These are phyloP conservation scores for Enteromius unitaeniatus DNA, from an alignment of 2,797 vertebrate genomes.

Conservation along the genomic window DNA sequence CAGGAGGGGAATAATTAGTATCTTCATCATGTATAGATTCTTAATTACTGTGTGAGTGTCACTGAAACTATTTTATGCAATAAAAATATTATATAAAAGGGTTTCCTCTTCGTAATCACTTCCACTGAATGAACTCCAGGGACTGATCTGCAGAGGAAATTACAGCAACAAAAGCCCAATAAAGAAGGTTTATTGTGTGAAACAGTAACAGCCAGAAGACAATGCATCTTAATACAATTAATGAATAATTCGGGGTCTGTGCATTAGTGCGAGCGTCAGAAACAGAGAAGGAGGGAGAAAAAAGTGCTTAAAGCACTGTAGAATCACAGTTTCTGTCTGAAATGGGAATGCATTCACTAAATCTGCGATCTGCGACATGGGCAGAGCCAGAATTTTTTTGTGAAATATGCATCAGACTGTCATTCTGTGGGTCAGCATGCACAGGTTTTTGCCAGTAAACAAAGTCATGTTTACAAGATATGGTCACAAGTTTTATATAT, in stretches of 20 bases:
- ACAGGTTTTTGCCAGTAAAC: background rate
- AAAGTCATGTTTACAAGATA: conserved; percentile 7
- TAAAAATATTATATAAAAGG: too few species aligned
- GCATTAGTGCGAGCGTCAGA: background rate
- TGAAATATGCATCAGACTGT: background rate
- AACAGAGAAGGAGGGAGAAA: background rate
- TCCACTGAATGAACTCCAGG: background rate
- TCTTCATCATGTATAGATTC: background rate
- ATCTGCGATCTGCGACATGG: too few species aligned
- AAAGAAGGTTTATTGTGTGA: conserved; percentile 9
- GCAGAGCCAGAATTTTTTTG: background rate
- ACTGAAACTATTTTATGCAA: too few species aligned
- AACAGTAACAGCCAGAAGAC: background rate
- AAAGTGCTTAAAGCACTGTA: background rate
- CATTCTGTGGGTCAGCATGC: background rate
- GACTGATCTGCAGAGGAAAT: background rate
- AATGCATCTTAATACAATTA: conserved; percentile 12
- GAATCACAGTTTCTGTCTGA: background rate
- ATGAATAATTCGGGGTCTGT: background rate
- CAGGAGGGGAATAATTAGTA: background rate
- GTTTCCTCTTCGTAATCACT: conserved; percentile 9
- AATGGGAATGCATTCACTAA: background rate
- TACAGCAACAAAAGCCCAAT: conserved; percentile 1
- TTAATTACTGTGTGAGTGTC: background rate
- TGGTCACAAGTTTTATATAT: background rate